Evolutionary conservation across 1,140 invertebrate genomes (phyloP).

Genomic region (Drosophila obscura): DNA sequence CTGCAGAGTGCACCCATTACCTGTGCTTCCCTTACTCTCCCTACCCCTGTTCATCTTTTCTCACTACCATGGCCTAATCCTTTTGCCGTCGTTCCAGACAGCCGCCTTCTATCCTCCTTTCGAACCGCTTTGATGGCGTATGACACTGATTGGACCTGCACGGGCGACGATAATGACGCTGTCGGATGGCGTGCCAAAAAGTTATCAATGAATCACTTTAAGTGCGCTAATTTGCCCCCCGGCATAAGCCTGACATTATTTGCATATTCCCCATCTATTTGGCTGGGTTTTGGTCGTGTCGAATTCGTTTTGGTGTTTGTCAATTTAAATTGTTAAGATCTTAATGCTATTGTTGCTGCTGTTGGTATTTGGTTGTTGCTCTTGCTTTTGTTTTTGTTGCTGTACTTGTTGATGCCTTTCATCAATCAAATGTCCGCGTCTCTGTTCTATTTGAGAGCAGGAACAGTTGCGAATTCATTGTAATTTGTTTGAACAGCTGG

Average conservation of each 20-base stretch:
- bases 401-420: conserved; percentile 59
- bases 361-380: conserved; percentile 26
- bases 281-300: not conserved
- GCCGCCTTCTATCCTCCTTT: conserved; percentile 3
- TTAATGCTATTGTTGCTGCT: conserved; percentile 28
- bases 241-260: conserved; percentile 23
- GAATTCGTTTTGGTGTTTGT: conserved; percentile 47
- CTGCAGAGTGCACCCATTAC: conserved; percentile 38
- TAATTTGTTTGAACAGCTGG: conserved; percentile 79
- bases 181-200: conserved; percentile 60
- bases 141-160: conserved; percentile 45
- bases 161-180: conserved; percentile 31
- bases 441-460: conserved; percentile 7
- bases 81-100: conserved; percentile 19
- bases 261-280: conserved; percentile 39
- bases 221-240: conserved; percentile 65
- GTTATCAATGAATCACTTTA: conserved; percentile 78
- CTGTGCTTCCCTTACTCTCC: not conserved
- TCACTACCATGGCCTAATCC: too few relatives aligned
- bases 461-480: conserved; percentile 78
- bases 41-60: not conserved
- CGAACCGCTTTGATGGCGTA: conserved; percentile 37
- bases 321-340: conserved; percentile 71
- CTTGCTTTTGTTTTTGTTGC: conserved; percentile 22
- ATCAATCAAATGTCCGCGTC: conserved; percentile 75